Evolutionary conservation across 2,888 invertebrate species (phyloP).

Genomic region (Epistrophe eligans): DNA sequence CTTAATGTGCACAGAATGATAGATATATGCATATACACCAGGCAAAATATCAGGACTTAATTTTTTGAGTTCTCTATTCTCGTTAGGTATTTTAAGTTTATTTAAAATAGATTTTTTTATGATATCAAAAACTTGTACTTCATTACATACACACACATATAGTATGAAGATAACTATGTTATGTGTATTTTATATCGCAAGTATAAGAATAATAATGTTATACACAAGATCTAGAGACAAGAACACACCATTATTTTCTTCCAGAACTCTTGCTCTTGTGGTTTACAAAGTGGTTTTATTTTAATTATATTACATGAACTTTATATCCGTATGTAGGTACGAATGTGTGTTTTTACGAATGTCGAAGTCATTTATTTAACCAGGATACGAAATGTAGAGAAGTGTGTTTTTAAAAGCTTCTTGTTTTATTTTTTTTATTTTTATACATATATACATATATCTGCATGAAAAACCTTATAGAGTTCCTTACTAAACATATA

Average conservation of each 20-base stretch:
- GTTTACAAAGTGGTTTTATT: background rate
- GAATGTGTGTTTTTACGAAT: background rate
- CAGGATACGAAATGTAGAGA: background rate
- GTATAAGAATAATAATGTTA: too few species aligned
- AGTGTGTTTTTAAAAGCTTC: background rate
- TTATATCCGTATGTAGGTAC: background rate
- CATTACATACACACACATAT: too few species aligned
- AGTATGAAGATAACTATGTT: too few species aligned
- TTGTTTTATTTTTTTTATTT: background rate
- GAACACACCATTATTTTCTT: slow-evolving; percentile 48
- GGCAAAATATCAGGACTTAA: too few species aligned
- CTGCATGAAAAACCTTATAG: background rate
- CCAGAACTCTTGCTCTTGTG: slow-evolving; percentile 17
- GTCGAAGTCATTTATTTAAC: background rate
- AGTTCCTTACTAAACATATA: background rate
- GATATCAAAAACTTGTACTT: too few species aligned
- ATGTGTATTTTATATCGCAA: too few species aligned
- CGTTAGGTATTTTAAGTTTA: too few species aligned
- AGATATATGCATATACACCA: too few species aligned
- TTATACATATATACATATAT: too few species aligned
- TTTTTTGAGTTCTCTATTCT: too few species aligned
- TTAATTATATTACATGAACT: slow-evolving; percentile 7
- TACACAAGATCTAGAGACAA: background rate
- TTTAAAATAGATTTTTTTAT: too few species aligned
- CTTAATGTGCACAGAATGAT: too few species aligned